Conservation (phyloP, 2,113 vertebrate genomes). For the Campylorhamphus procurvoides region DNA sequence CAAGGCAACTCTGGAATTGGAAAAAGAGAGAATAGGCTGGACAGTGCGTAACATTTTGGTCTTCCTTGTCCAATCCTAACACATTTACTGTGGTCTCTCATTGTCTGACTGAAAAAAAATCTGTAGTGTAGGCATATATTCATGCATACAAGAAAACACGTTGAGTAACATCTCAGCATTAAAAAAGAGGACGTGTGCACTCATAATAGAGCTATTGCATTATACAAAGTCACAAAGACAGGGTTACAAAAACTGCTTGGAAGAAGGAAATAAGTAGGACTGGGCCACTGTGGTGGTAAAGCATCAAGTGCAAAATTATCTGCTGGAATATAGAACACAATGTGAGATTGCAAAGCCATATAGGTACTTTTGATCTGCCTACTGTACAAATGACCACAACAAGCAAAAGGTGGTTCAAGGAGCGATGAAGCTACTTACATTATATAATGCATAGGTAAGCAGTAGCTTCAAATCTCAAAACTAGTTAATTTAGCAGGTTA, state of each 20-base stretch:
- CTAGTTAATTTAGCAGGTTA: not conserved
- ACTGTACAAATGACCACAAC: not conserved
- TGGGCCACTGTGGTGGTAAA: not conserved
- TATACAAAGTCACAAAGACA: not conserved
- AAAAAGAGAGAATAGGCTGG: not conserved
- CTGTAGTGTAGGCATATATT: not conserved
- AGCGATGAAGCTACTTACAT: not conserved
- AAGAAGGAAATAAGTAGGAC: not conserved
- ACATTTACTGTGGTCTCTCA: not conserved
- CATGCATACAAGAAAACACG: not conserved
- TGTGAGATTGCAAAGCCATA: not conserved
- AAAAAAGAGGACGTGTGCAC: not conserved
- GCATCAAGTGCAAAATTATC: not conserved
- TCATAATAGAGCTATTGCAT: not conserved
- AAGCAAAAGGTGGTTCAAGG: not conserved
- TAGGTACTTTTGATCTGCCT: not conserved
- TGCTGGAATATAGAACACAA: not conserved
- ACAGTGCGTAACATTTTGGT: not conserved
- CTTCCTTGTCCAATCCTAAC: not conserved
- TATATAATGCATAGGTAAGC: not conserved
- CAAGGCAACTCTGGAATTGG: not conserved
- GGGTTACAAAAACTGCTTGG: not conserved
- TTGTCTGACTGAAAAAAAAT: not conserved
- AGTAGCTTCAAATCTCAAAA: not conserved
- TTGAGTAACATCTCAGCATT: not conserved